Evolutionary conservation across 2,888 invertebrate species (phyloP).

Genomic region (Ditula angustiorana): DNA sequence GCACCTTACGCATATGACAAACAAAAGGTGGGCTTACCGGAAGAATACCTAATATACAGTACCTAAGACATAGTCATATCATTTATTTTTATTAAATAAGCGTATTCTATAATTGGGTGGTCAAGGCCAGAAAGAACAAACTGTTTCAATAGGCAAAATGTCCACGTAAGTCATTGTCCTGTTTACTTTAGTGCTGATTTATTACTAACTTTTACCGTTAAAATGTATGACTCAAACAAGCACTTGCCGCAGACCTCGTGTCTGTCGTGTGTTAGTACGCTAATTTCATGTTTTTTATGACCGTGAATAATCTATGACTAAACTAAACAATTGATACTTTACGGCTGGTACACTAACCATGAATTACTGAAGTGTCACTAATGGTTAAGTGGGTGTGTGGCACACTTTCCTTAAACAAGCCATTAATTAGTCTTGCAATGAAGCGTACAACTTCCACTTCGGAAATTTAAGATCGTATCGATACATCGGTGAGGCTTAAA

Average conservation of each 20-base stretch:
- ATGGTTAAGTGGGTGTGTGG: constrained; percentile 15
- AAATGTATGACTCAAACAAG: constrained; percentile 19
- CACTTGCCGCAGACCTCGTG: constrained; percentile 6
- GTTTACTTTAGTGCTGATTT: constrained; percentile 18
- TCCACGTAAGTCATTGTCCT: constrained; percentile 6
- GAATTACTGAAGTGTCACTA: constrained; percentile 1
- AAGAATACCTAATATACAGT: constrained; percentile 44
- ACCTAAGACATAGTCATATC: not conserved
- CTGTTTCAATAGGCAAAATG: not conserved
- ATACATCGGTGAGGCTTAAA: not conserved
- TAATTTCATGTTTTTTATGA: constrained; percentile 12
- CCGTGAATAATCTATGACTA: constrained; percentile 26
- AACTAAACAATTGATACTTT: constrained; percentile 7
- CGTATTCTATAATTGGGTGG: not conserved
- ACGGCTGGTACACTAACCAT: constrained; percentile 12
- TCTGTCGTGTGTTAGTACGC: constrained; percentile 17
- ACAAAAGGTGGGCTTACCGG: constrained; percentile 53
- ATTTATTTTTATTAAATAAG: constrained; percentile 23
- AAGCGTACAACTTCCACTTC: not conserved
- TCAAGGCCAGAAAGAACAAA: constrained; percentile 21
- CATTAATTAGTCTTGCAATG: not conserved
- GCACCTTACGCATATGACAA: constrained; percentile 55
- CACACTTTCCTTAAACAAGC: constrained; percentile 23
- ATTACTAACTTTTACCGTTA: constrained; percentile 31
- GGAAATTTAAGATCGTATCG: not conserved